Percentiles rank a stretch among this genome's conserved stretches.
Evolutionary conservation across 2,113 vertebrate species (phyloP).

Genomic region (Lepisosteus osseus): DNA sequence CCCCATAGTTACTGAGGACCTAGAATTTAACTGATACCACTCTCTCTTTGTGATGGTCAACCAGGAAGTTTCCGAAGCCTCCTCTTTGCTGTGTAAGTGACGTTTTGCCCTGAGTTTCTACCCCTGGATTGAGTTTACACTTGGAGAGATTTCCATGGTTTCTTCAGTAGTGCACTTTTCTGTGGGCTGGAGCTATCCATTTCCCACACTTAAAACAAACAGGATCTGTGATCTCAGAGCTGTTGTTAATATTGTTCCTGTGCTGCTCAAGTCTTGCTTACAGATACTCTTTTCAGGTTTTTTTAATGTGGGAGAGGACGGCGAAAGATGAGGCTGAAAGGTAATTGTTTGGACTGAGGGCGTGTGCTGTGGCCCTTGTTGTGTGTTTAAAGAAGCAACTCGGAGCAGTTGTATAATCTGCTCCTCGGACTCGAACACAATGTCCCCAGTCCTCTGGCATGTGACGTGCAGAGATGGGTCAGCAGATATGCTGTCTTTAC

Average conservation of each 20-base stretch:
- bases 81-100: too few species aligned
- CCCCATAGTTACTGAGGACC: too few species aligned
- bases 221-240: slow-evolving; percentile 28
- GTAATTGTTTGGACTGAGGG: slow-evolving; percentile 38
- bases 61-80: too few species aligned
- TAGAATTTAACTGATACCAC: too few species aligned
- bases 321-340: neutral
- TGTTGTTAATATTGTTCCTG: slow-evolving; percentile 28
- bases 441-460: too few species aligned
- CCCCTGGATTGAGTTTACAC: too few species aligned
- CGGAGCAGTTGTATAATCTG: slow-evolving; percentile 36
- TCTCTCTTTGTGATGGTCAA: too few species aligned
- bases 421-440: slow-evolving; percentile 19
- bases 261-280: slow-evolving; percentile 42
- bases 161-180: too few species aligned
- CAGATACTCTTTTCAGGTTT: slow-evolving; percentile 45
- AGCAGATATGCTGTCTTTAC: neutral
- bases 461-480: neutral
- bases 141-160: too few species aligned
- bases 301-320: slow-evolving; percentile 44
- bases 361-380: slow-evolving; percentile 30
- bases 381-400: slow-evolving; percentile 21
- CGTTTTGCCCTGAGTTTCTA: too few species aligned
- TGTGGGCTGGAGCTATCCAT: too few species aligned
- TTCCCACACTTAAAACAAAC: slow-evolving; percentile 23